These are phyloP conservation scores for Ceratina calcarata DNA, from an alignment of 1,140 invertebrate species.

Conservation along the genomic window DNA sequence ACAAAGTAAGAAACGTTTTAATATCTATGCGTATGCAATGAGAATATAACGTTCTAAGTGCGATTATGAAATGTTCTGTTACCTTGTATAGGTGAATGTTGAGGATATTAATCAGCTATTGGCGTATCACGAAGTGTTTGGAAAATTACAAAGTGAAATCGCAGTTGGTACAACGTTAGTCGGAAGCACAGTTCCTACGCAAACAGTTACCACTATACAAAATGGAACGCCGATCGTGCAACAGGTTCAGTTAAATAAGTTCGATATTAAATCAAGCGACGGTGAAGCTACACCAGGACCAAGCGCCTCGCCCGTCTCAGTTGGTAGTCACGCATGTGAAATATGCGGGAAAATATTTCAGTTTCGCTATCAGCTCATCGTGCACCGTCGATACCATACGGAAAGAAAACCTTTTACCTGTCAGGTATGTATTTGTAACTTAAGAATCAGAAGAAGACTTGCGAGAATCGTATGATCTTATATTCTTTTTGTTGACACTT, in stretches of 20 bases:
- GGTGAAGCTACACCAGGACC: slow-evolving; percentile 80
- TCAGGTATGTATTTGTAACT: slow-evolving; percentile 80
- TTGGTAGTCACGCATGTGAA: slow-evolving; percentile 88
- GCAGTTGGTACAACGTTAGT: slow-evolving; percentile 76
- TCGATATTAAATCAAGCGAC: slow-evolving; percentile 80
- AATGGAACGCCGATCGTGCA: slow-evolving; percentile 78
- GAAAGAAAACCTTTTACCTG: slow-evolving; percentile 91
- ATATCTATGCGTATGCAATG: background rate
- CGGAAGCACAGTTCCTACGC: slow-evolving; percentile 79
- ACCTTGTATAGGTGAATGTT: slow-evolving; percentile 83
- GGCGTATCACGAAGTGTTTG: slow-evolving; percentile 93
- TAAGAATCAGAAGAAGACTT: too few species aligned
- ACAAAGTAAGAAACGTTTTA: slow-evolving; percentile 81
- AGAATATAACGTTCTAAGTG: background rate
- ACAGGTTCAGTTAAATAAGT: slow-evolving; percentile 82
- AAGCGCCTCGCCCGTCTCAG: slow-evolving; percentile 80
- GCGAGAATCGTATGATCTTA: background rate
- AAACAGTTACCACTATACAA: slow-evolving; percentile 78
- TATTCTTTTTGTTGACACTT: background rate
- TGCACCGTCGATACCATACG: slow-evolving; percentile 91
- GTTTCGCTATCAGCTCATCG: slow-evolving; percentile 91
- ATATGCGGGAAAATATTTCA: slow-evolving; percentile 92
- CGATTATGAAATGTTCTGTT: background rate
- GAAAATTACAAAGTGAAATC: slow-evolving; percentile 87
- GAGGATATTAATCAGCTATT: slow-evolving; percentile 90